Evolutionary conservation across 2,113 vertebrate genomes (phyloP).

Genomic region (Spilogale gracilis): DNA sequence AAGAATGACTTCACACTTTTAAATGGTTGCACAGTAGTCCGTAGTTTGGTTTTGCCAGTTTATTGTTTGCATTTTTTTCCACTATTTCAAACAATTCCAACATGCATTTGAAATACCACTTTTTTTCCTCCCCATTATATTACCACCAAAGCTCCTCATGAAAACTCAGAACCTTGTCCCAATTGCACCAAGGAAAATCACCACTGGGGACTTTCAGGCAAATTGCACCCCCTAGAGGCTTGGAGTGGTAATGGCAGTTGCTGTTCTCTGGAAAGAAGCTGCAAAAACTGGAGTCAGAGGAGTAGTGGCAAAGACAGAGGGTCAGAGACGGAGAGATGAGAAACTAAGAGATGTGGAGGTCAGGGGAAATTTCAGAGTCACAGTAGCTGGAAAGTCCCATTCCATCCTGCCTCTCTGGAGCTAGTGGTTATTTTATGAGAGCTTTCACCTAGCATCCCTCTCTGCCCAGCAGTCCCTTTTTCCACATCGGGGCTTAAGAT

Average conservation of each 20-base stretch:
- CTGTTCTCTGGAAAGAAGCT: neutral
- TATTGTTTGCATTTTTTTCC: conserved; percentile 57
- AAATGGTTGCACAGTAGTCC: conserved; percentile 66
- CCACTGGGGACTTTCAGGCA: conserved; percentile 71
- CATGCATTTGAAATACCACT: conserved; percentile 41
- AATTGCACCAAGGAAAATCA: conserved; percentile 13
- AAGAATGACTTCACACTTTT: conserved; percentile 60
- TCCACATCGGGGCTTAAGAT: neutral
- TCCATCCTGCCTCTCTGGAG: neutral
- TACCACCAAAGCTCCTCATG: conserved; percentile 27
- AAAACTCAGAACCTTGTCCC: conserved; percentile 41
- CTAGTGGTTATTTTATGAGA: conserved; percentile 3
- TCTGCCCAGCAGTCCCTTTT: neutral
- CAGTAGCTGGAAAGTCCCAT: neutral
- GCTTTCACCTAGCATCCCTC: neutral
- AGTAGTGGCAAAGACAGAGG: neutral
- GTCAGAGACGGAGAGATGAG: neutral
- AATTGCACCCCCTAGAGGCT: conserved; percentile 77
- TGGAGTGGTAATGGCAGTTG: conserved; percentile 25
- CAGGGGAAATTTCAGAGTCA: neutral
- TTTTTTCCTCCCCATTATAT: neutral
- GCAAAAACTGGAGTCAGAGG: neutral
- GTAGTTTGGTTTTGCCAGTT: conserved; percentile 32
- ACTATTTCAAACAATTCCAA: conserved; percentile 43
- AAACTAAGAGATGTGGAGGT: neutral